Conservation (phyloP, 2,888 invertebrate genomes). For the Dioctria rufipes region DNA sequence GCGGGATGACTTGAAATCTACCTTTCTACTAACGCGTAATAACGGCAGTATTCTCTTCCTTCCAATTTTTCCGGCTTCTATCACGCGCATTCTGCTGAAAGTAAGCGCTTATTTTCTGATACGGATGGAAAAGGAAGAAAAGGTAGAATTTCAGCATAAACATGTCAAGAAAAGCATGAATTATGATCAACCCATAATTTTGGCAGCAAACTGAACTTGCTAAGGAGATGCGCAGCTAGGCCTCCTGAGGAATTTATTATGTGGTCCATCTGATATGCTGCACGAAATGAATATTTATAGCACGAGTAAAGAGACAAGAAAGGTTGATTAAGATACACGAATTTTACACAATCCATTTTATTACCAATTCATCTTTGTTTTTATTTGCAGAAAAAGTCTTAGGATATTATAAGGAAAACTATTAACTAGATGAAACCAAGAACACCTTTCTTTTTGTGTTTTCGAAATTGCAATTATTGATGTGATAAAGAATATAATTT, state of each 20-base stretch:
- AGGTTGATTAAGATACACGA: conserved; percentile 1
- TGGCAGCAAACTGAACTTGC: conserved; percentile 29
- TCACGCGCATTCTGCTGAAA: no score
- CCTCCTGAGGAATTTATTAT: conserved; percentile 29
- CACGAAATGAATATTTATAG: conserved; percentile 45
- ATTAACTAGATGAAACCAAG: no score
- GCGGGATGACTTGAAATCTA: conserved; percentile 9
- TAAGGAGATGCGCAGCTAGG: conserved; percentile 31
- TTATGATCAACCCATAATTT: conserved; percentile 51
- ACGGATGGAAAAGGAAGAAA: background rate
- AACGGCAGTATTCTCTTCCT: no score
- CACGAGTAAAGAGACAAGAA: background rate
- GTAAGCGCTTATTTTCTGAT: background rate
- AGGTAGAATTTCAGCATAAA: conserved; percentile 34
- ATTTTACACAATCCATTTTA: no score
- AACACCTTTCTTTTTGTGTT: no score
- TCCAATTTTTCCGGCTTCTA: no score
- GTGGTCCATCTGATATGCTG: conserved; percentile 34
- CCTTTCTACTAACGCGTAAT: background rate
- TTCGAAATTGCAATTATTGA: no score
- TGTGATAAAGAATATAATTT: no score
- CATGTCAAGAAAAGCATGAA: conserved; percentile 46
- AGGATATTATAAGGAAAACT: no score
- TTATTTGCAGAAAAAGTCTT: no score
- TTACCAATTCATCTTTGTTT: background rate